These are phyloP conservation scores for Cordylochernes scorpioides DNA, from an alignment of 2,888 invertebrate genomes.

Conservation along the genomic window DNA sequence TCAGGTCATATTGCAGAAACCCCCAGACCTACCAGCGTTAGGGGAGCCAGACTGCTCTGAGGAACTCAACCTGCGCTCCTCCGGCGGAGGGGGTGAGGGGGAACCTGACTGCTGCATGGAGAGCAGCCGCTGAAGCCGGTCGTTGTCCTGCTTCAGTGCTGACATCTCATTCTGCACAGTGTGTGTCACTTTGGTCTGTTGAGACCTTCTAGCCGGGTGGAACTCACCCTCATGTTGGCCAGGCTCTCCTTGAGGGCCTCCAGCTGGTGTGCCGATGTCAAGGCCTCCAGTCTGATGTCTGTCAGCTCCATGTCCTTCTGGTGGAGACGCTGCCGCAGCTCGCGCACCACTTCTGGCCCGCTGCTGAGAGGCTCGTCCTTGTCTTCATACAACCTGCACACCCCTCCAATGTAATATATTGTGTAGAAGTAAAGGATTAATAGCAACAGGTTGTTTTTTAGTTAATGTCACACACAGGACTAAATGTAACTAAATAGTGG, in stretches of 20 bases:
- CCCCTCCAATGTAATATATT: no score
- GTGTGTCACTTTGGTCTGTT: not conserved
- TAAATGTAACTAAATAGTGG: no score
- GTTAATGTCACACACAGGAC: no score
- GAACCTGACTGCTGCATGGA: conserved; percentile 25
- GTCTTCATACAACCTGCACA: conserved; percentile 11
- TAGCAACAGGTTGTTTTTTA: no score
- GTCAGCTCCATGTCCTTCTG: conserved; percentile 88
- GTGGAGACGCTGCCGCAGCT: conserved; percentile 64
- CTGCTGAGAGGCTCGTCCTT: conserved; percentile 8
- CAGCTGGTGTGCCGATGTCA: conserved; percentile 83
- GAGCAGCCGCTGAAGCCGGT: conserved; percentile 67
- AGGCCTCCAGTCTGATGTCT: conserved; percentile 77
- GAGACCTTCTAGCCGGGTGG: not conserved
- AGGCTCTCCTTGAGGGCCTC: conserved; percentile 87
- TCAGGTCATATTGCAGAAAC: no score
- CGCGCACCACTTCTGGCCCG: conserved; percentile 26
- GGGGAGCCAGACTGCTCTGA: conserved; percentile 9
- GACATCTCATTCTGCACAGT: conserved; percentile 47
- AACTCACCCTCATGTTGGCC: conserved; percentile 56
- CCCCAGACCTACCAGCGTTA: conserved; percentile 8
- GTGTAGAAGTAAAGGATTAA: no score
- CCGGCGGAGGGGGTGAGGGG: conserved; percentile 26
- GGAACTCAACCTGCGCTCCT: conserved; percentile 7
- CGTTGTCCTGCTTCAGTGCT: conserved; percentile 83